These are phyloP conservation scores for Osmoderma eremita DNA, from an alignment of 2,888 invertebrate genomes.

Conservation along the genomic window DNA sequence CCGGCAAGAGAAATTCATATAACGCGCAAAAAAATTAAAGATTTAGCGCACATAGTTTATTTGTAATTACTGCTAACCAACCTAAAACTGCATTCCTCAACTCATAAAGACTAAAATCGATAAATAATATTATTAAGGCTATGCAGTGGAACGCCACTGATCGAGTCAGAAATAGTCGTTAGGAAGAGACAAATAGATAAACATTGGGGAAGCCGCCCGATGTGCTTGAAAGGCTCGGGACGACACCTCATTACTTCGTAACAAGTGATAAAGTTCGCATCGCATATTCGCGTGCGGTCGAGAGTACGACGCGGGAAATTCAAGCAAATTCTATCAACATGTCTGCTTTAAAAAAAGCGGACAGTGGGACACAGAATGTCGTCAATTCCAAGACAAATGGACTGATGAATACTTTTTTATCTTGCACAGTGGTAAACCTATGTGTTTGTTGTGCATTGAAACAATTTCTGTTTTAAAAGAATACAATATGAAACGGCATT, in stretches of 20 bases:
- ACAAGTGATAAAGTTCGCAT: not conserved
- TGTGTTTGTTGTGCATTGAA: not conserved
- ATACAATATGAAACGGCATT: not conserved
- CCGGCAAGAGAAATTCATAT: not conserved
- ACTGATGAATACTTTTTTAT: too few species aligned
- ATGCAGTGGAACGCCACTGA: not conserved
- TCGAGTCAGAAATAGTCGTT: not conserved
- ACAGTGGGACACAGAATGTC: not conserved
- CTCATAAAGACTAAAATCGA: not conserved
- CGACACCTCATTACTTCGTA: not conserved
- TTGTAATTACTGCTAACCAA: not conserved
- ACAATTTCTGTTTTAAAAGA: not conserved
- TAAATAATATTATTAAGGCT: not conserved
- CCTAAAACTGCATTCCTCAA: not conserved
- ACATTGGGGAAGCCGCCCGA: not conserved
- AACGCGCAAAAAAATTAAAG: not conserved
- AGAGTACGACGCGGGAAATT: not conserved
- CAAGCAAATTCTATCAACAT: too few species aligned
- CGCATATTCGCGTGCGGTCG: not conserved
- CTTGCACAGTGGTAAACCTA: not conserved
- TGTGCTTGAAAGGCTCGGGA: not conserved
- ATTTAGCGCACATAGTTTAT: not conserved
- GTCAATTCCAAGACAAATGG: not conserved
- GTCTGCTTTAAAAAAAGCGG: not conserved
- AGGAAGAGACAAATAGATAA: not conserved